Evolutionary conservation across 2,113 vertebrate species (phyloP), one percentile per base, ranked within the genome.

Genomic region (Madoqua kirkii): DNA sequence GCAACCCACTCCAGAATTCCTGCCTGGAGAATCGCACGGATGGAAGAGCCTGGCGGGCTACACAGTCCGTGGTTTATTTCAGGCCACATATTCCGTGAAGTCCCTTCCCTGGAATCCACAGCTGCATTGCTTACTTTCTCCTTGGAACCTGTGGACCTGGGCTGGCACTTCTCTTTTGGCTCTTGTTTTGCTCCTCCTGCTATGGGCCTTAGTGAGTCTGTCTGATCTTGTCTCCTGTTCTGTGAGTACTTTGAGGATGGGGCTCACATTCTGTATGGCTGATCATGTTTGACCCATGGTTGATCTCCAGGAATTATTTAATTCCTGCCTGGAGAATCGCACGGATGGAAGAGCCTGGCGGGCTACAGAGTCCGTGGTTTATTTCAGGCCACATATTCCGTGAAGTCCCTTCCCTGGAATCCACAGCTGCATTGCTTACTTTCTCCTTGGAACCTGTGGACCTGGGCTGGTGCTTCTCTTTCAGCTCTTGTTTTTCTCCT

Each of bases 391-490:
- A 1, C 14, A 7, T 33, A 2, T 29, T 43, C 54, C 40, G 86
- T 83, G 25, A 94, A 54, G 31, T 52, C 31, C 84, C 74, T 76
- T 78, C 45, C 50, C 9, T n/a, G 23, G 82, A 94, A 78, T 17
- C 71, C 79, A 36, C 31, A 48, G n/a, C 60, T 82, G 23, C 43
- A 14, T 6, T 43, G 23, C 23, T 60, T 25, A 7, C 33, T 60
- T 43, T 31, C 21, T 84, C 67, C 71, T 40, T 1, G 0, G 43
- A 84, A 57, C 3, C 55, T 0, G 0, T 25, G 82, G 8, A 31
- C 45, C 52, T 87, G 54, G 25, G 57, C 74, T 14, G 40, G 13
- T 59, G 87, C 52, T 71, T 25, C 19, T 81, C 27, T 85, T 81
- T 84, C 9, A 71, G n/a, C 27, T 48, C 15, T 31, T 79, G 25